Conservation (phyloP, 2,797 vertebrate species). For the Coregonus suidteri region DNA sequence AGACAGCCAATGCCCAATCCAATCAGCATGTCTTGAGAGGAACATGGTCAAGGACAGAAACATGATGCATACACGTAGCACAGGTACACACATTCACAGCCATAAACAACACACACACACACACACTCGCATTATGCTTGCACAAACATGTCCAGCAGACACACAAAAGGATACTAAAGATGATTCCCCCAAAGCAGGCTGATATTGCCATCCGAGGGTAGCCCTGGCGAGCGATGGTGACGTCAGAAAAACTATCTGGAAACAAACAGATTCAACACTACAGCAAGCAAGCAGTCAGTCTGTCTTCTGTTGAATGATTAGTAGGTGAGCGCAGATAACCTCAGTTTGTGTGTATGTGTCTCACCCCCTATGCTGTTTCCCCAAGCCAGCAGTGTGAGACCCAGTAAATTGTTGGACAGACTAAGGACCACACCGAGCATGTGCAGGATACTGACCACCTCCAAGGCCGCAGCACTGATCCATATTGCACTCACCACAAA, state of each 20-base stretch:
- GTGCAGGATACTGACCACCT: slow-evolving; percentile 90
- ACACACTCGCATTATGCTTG: background rate
- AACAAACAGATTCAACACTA: background rate
- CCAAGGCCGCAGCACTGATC: slow-evolving; percentile 87
- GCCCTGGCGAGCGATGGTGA: slow-evolving; percentile 92
- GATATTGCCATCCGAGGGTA: slow-evolving; percentile 98
- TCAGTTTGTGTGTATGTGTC: background rate
- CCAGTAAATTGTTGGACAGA: slow-evolving; percentile 94
- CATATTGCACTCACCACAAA: slow-evolving; percentile 91
- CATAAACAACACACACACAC: background rate
- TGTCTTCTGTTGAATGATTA: background rate
- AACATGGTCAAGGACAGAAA: slow-evolving; percentile 61
- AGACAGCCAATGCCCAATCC: slow-evolving; percentile 92
- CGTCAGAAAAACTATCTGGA: slow-evolving; percentile 90
- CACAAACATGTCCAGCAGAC: too few species aligned
- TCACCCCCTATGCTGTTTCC: slow-evolving; percentile 96
- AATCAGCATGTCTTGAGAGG: slow-evolving; percentile 89
- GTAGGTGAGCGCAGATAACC: background rate
- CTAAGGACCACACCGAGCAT: slow-evolving; percentile 87
- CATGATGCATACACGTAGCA: background rate
- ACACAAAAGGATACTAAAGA: slow-evolving; percentile 95
- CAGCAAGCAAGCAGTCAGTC: background rate
- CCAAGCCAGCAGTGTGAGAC: slow-evolving; percentile 95
- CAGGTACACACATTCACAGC: background rate
- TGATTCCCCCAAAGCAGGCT: slow-evolving; percentile 96